These are phyloP conservation scores for Achroia grisella DNA, from an alignment of 1,140 invertebrate species.

Conservation along the genomic window DNA sequence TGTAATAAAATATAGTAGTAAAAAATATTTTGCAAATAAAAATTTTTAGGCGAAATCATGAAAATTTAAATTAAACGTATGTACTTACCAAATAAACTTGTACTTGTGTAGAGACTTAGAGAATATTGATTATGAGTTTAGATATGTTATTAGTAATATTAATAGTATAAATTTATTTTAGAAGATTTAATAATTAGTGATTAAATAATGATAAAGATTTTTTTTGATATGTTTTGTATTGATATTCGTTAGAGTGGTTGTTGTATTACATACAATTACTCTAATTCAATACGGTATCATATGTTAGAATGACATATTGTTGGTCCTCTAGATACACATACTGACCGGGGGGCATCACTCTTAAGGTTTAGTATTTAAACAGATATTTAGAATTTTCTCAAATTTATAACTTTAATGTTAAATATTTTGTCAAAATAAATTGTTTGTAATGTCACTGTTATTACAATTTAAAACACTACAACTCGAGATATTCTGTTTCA, in stretches of 20 bases:
- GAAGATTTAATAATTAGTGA: neutral
- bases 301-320: conserved; percentile 20
- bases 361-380: conserved; percentile 25
- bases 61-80: neutral
- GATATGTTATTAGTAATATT: too few relatives aligned
- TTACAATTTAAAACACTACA: too few relatives aligned
- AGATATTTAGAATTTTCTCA: too few relatives aligned
- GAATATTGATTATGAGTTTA: too few relatives aligned
- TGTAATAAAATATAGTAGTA: neutral
- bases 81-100: conserved; percentile 1
- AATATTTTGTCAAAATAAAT: too few relatives aligned
- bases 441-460: too few relatives aligned
- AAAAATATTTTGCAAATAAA: neutral
- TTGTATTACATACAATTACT: conserved; percentile 45
- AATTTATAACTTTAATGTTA: too few relatives aligned
- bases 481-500: neutral
- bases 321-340: conserved; percentile 10
- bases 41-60: neutral
- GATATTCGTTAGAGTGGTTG: conserved; percentile 71
- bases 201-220: conserved; percentile 38
- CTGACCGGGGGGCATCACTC: conserved; percentile 52
- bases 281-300: conserved; percentile 43
- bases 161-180: too few relatives aligned
- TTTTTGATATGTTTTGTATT: conserved; percentile 66
- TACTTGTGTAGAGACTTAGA: too few relatives aligned